Conservation (phyloP, 2,797 vertebrate species). For the Vespertilio murinus region DNA sequence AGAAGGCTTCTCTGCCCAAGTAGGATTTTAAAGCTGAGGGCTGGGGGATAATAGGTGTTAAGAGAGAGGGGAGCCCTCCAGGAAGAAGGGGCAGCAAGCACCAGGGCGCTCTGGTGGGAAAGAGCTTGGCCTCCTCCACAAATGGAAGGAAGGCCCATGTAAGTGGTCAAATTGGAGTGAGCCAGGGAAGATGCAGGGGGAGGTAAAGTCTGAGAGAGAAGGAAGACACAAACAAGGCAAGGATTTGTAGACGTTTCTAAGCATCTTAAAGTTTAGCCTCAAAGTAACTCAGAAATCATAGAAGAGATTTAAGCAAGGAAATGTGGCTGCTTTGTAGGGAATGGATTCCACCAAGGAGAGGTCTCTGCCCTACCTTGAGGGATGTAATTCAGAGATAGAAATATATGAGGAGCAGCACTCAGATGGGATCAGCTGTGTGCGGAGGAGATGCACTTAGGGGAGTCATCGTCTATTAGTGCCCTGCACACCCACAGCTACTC, state of each 20-base stretch:
- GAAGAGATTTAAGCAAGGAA: background rate
- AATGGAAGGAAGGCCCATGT: background rate
- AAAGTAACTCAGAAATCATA: background rate
- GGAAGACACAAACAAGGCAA: background rate
- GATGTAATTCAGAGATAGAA: background rate
- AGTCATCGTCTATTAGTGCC: too few relatives aligned
- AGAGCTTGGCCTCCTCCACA: background rate
- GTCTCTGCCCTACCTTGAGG: background rate
- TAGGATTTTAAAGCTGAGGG: background rate
- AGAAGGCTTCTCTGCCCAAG: background rate
- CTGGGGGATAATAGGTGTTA: background rate
- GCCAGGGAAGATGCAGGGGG: background rate
- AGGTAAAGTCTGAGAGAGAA: background rate
- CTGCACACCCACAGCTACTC: background rate
- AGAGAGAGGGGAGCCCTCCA: background rate
- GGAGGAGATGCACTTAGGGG: background rate
- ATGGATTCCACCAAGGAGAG: background rate
- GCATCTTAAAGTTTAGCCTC: background rate
- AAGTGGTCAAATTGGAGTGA: background rate
- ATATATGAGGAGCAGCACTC: background rate
- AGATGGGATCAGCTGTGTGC: background rate
- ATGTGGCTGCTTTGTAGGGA: slow-evolving; percentile 8
- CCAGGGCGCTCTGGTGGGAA: background rate
- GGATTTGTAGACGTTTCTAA: background rate
- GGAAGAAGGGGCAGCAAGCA: background rate